A percentile compares a stretch with the other conserved stretches of the same genome.
These are phyloP conservation scores for Plumapathes pennacea DNA, from an alignment of 92 coral and sea anemone genomes.

Conservation along the genomic window DNA sequence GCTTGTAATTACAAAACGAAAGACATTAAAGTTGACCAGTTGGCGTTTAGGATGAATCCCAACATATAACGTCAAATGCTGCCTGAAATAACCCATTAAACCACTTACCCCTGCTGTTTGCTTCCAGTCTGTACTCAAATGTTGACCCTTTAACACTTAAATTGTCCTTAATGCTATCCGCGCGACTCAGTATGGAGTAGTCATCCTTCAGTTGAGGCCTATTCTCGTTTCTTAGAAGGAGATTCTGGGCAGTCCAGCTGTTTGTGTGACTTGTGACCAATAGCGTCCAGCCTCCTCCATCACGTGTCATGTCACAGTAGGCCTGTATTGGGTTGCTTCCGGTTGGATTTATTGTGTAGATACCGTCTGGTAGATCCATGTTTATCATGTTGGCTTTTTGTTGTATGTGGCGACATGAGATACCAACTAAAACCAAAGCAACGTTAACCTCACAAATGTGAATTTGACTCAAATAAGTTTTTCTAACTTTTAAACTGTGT, in stretches of 20 bases:
- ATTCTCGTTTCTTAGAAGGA: constrained; percentile 13
- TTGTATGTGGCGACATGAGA: constrained; percentile 55
- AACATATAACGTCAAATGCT: too few relatives aligned
- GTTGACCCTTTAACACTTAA: constrained; percentile 28
- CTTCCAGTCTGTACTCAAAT: constrained; percentile 71
- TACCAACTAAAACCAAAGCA: constrained; percentile 13
- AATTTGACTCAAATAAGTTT: too few relatives aligned
- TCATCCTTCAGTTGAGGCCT: constrained; percentile 50
- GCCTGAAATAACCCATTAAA: too few relatives aligned
- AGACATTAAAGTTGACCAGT: background rate
- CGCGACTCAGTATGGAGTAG: constrained; percentile 50
- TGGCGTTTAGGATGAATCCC: constrained; percentile 18
- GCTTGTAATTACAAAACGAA: too few relatives aligned
- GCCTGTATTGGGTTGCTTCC: constrained; percentile 43
- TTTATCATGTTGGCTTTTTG: constrained; percentile 13
- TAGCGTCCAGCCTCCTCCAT: constrained; percentile 74
- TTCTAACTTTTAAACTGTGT: too few relatives aligned
- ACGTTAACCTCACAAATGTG: too few relatives aligned
- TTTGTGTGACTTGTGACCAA: constrained; percentile 66
- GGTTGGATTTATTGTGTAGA: constrained; percentile 48
- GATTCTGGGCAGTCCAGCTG: constrained; percentile 39
- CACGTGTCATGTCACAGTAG: constrained; percentile 66
- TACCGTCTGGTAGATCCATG: constrained; percentile 33
- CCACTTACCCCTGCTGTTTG: constrained; percentile 48
- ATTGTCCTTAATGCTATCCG: constrained; percentile 47